Evolutionary conservation across 2,888 invertebrate genomes (phyloP).

Genomic region (Patella depressa): DNA sequence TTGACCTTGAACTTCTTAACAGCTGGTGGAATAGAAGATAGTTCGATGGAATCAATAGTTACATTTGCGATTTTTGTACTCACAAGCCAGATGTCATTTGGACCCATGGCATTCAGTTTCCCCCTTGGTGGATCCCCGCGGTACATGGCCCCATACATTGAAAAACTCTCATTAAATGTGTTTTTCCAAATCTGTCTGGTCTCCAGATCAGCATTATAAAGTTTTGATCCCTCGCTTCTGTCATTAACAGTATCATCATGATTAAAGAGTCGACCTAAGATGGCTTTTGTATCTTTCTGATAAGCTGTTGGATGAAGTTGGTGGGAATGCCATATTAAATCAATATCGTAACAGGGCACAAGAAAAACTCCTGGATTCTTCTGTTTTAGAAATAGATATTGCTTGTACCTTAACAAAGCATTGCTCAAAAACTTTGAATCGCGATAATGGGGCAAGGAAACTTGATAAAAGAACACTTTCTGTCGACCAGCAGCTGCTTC

Average conservation of each 20-base stretch:
- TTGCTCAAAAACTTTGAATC: conserved; percentile 71
- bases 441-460: conserved; percentile 73
- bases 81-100: conserved; percentile 57
- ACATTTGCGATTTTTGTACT: conserved; percentile 60
- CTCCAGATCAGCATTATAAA: conserved; percentile 69
- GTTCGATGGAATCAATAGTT: conserved; percentile 42
- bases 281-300: conserved; percentile 60
- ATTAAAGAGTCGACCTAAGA: conserved; percentile 69
- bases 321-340: conserved; percentile 74
- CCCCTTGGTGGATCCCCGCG: conserved; percentile 71
- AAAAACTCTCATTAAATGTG: conserved; percentile 70
- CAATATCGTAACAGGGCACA: conserved; percentile 74
- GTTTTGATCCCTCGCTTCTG: conserved; percentile 70
- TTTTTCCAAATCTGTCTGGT: conserved; percentile 72
- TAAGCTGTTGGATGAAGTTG: conserved; percentile 70
- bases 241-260: conserved; percentile 74
- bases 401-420: conserved; percentile 70
- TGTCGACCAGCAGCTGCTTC: conserved; percentile 71
- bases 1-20: conserved; percentile 43
- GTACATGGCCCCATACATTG: conserved; percentile 72
- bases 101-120: conserved; percentile 67
- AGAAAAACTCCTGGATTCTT: conserved; percentile 71
- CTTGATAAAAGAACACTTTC: conserved; percentile 73
- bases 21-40: conserved; percentile 27
- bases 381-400: conserved; percentile 71